These are phyloP conservation scores for Delphinapterus leucas DNA, from an alignment of 2,113 vertebrate genomes.

Conservation along the genomic window DNA sequence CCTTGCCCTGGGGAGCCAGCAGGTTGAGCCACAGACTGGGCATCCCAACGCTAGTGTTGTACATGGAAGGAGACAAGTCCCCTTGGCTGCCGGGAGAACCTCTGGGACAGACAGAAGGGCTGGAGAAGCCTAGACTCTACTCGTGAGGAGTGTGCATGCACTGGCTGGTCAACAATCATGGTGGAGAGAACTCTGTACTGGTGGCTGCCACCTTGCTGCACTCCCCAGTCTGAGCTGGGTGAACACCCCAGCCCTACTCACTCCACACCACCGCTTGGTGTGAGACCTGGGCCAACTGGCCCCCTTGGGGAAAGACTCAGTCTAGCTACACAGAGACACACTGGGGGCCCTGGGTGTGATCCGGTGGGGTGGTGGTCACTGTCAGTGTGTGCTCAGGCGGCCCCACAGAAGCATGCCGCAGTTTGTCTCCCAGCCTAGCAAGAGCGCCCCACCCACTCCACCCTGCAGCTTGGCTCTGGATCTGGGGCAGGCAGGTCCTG, in stretches of 20 bases:
- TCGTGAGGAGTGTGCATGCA: background rate
- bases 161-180: background rate
- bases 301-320: background rate
- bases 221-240: background rate
- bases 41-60: background rate
- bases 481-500: background rate
- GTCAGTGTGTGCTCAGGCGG: background rate
- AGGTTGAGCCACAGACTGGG: background rate
- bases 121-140: background rate
- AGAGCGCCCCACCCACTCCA: background rate
- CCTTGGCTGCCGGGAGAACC: background rate
- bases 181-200: background rate
- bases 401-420: accelerated
- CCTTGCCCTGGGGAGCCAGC: background rate
- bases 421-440: background rate
- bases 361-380: background rate
- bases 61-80: background rate
- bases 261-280: background rate
- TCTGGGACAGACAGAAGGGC: background rate
- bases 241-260: background rate
- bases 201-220: background rate
- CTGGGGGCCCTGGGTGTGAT: background rate
- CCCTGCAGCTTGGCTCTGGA: background rate
- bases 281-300: background rate
- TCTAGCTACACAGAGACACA: background rate